A percentile compares a stretch with the other conserved stretches of the same genome.
These are phyloP conservation scores for Syncerus caffer DNA, from an alignment of 2,797 vertebrate species.

Conservation along the genomic window DNA sequence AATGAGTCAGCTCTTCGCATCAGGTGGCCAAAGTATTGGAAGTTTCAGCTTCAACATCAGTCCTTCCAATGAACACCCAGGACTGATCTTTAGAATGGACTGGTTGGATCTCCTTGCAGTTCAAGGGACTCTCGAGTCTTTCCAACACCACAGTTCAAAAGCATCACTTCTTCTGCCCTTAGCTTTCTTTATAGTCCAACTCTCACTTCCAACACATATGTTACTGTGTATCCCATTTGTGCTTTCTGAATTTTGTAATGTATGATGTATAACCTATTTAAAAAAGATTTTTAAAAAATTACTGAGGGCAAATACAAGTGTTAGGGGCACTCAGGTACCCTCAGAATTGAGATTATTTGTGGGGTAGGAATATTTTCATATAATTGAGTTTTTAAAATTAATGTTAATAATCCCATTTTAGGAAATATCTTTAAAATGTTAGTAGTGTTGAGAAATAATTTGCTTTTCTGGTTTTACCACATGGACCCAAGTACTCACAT, in stretches of 20 bases:
- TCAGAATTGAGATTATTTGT: constrained; percentile 22
- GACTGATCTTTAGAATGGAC: neutral
- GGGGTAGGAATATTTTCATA: neutral
- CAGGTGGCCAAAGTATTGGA: neutral
- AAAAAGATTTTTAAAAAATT: neutral
- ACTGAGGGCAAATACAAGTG: neutral
- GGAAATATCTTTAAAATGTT: constrained; percentile 32
- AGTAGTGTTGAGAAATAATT: constrained; percentile 18
- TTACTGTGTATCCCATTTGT: neutral
- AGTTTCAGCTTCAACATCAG: neutral
- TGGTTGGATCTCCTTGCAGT: neutral
- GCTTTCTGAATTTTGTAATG: neutral
- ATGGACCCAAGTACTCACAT: neutral
- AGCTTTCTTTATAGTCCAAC: neutral
- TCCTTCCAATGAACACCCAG: neutral
- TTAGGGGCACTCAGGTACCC: neutral
- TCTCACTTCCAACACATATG: neutral
- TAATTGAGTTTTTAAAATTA: constrained; percentile 25
- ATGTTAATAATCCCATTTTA: neutral
- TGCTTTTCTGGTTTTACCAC: constrained; percentile 29
- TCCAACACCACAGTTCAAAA: neutral
- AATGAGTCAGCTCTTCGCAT: neutral
- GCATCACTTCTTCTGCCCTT: neutral
- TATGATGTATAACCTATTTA: neutral
- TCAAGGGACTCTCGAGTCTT: neutral